Base-by-base conservation (phyloP, 2,113 vertebrate genomes). In the Tympanuchus pallidicinctus region DNA sequence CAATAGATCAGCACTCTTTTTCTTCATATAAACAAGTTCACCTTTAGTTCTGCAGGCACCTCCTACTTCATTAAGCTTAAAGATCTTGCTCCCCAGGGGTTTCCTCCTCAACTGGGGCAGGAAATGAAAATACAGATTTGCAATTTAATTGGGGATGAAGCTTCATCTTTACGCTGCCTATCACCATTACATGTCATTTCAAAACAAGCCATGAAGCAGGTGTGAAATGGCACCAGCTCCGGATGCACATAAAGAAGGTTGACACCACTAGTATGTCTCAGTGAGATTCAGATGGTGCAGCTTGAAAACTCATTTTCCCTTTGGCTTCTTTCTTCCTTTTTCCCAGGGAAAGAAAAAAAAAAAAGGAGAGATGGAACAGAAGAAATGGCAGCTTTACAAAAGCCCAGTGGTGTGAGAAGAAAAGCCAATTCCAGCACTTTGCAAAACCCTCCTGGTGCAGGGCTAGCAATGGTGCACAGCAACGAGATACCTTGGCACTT, bases 61-160 rank as follows among this genome's bases (percentile, higher is more conserved):
- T 90, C 91, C 93, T 48, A 57, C 78, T 82, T 61, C 6, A 88
- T 93, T 88, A 85, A 84, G 64, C 9, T 80, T 74, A 42, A 52
- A 91, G 81, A 84, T 20, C 52, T 61, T 61, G 52, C 78, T 92
- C 87, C 74, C 84, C 81, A 34, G 63, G 77, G 89, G 65, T 76
- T 84, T 93, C 34, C 70, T 89, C 42, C 70, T 92, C 71, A 85
- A 10, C 38, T 34, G 63, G 84, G 74, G 54, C 38, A 94, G 71
- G 71, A 93, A 92, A 93, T 65, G 38, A 70, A 50, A 75, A 79
- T 63, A 38, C 43, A 81, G n/a, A 64, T 64, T 92, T 13, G 70
- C 63, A 88, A 36, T 82, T 91, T 85, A 94, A 87, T 3, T 84
- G 70, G 40, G 71, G 71, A 84, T 85, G 47, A 87, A 87, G 54